Base-by-base conservation (phyloP, 2,888 invertebrate genomes). In the Hyles lineata region DNA sequence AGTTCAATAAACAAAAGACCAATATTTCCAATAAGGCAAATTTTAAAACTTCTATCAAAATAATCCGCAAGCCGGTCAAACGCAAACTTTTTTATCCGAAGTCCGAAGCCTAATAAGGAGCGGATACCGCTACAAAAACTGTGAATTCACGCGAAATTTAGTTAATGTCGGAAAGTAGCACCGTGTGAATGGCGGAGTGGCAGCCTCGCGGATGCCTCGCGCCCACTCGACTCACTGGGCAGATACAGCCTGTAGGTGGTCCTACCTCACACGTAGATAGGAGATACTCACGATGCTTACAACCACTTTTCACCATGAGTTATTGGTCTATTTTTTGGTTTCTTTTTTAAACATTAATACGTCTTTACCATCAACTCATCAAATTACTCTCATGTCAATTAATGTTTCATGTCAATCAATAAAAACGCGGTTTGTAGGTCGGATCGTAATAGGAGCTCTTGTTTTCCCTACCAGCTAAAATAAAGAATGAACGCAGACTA, bases 141-240 rank as follows among this genome's bases (percentile, higher is more conserved):
- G 72, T 75, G 67, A 72, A 73, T 76, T 77, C 82, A 83, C 80
- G 87, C 79, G 80, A 85, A 84, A 82, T 73, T 72, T 70, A 17
- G 50, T 71, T 76, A 75, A 70, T 70, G 70, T 23, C 62, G 69
- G 79, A 77, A 83, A 81, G 77, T 74, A 72, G 80, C 75, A 83
- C 84, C 86, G 86, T 84, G 82, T 78, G 85, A 85, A 80, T 71
- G 61, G 61, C 77, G 73, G 80, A 76, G 75, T 75, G 74, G 76
- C 75, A 43, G 43, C 43, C 11, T 43, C 43, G 79, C 43, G 79
- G 80, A 75, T 82, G 82, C 82, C 79, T 82, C 76, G 80, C 75
- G 83, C 78, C 67, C 83, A 85, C 79, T 74, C 91, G 80, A 86
- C 77, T 85, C 91, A 91, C 2, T 92, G 92, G 85, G 80, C 91